Evolutionary conservation across 2,888 invertebrate species (phyloP), one percentile per base, ranked within the genome.

Genomic region (Encarsia formosa): DNA sequence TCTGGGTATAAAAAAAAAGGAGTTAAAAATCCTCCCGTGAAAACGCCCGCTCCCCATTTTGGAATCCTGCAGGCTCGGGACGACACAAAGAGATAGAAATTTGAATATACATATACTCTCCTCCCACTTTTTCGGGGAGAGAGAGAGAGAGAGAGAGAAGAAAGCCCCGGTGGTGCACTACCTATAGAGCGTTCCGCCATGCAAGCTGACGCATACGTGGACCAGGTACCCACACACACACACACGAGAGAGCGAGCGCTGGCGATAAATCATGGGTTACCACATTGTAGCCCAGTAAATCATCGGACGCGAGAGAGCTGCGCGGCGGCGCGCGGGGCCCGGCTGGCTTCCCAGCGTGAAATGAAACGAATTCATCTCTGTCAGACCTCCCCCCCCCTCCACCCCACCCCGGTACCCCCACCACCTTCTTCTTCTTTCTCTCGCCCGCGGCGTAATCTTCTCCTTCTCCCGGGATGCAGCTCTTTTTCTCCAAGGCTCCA

Each of bases 211-310:
- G 65, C 67, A 66, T 67, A 65, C 67, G 65, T 65, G 63, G 64
- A 6, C 67, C 72, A 72, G 73, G 73, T 72, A 73, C 70, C 52
- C 13, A 31, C 44, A 40, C 41, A 45, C 38, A 29, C 40, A 43
- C 43, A 38, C 38, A 29, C 49, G 49, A 16, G 18, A n/a, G 2
- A 13, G 40, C 41, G 77, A 78, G 78, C 78, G 79, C 79, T 78
- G 79, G 74, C 76, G 67, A 80, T 81, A 81, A 81, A 81, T 81
- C 81, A 81, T 81, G 81, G 80, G 79, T 80, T 81, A 81, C 81
- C 81, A 81, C 81, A 81, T 80, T 80, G 81, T 80, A 80, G 79
- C 79, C 78, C 79, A 77, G 79, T 81, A 81, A 81, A 81, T 81
- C 81, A 81, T 81, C 78, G 73, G 73, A 74, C 70, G 72, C 72